These are phyloP conservation scores for Mus musculus DNA, from an alignment of 2,113 vertebrate species.

Conservation along the genomic window DNA sequence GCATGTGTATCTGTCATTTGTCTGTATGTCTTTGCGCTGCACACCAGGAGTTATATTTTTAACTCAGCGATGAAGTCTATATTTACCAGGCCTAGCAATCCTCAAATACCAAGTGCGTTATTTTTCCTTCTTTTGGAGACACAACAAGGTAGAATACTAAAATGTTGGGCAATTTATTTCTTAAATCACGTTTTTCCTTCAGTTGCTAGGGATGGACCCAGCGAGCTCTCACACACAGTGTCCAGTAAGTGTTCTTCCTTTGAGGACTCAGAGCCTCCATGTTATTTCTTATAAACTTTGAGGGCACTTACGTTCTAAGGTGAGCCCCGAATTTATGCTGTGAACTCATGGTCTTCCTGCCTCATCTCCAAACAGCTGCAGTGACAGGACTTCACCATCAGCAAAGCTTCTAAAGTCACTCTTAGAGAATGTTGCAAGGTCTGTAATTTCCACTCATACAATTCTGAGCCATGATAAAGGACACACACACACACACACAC, in stretches of 20 bases:
- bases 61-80: background rate
- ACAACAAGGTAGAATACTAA: background rate
- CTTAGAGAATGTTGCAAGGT: background rate
- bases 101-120: background rate
- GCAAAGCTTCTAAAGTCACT: background rate
- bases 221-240: fast-evolving
- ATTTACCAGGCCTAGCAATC: background rate
- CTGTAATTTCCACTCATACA: background rate
- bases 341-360: background rate
- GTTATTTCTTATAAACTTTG: no score
- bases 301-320: background rate
- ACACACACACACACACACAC: no score
- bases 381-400: background rate
- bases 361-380: background rate
- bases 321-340: background rate
- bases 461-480: background rate
- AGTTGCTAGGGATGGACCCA: background rate
- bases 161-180: background rate
- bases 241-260: background rate
- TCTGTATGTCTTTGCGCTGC: background rate
- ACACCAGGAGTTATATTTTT: background rate
- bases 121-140: background rate
- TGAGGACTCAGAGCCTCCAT: background rate
- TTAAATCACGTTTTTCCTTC: background rate
- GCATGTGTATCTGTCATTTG: background rate